Evolutionary conservation across 2,888 invertebrate species (phyloP).

Genomic region (Ormyrus labotus): DNA sequence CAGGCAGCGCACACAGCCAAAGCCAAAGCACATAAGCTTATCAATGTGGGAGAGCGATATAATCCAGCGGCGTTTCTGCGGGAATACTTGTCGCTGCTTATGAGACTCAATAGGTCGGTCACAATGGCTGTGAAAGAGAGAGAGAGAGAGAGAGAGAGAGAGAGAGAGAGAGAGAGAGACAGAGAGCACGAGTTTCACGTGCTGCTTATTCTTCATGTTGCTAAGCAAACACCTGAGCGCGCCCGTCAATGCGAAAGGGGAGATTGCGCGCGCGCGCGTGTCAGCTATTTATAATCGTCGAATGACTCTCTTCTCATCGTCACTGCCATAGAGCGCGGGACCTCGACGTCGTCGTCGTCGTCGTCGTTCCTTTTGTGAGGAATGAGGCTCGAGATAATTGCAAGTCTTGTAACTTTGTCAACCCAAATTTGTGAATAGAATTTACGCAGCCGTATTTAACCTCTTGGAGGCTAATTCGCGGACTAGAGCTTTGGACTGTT

Average conservation of each 20-base stretch:
- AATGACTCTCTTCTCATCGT: slow-evolving; percentile 38
- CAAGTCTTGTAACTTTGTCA: slow-evolving; percentile 26
- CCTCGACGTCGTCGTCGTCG: neutral
- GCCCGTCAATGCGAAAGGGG: slow-evolving; percentile 42
- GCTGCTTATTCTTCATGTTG: slow-evolving; percentile 41
- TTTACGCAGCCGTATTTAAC: slow-evolving; percentile 42
- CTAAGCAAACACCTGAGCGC: slow-evolving; percentile 58
- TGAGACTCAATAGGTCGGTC: slow-evolving; percentile 45
- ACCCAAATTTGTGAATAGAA: slow-evolving; percentile 47
- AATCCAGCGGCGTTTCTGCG: slow-evolving; percentile 48
- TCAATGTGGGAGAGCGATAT: slow-evolving; percentile 25
- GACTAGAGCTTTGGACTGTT: neutral
- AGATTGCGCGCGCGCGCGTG: neutral
- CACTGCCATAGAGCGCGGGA: neutral
- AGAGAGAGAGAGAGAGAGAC: neutral
- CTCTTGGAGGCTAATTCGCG: slow-evolving; percentile 17
- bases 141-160: neutral
- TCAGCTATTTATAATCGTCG: slow-evolving; percentile 43
- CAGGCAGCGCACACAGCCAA: neutral
- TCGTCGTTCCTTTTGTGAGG: slow-evolving; percentile 20
- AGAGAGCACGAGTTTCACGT: neutral
- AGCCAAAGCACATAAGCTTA: neutral
- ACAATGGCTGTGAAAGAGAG: slow-evolving; percentile 35
- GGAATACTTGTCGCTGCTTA: slow-evolving; percentile 51
- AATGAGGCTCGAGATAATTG: slow-evolving; percentile 34